Percentiles rank a stretch among this genome's conserved stretches.
These are phyloP conservation scores for Cyprinodon variegatus DNA, from an alignment of 2,113 vertebrate genomes.

Conservation along the genomic window DNA sequence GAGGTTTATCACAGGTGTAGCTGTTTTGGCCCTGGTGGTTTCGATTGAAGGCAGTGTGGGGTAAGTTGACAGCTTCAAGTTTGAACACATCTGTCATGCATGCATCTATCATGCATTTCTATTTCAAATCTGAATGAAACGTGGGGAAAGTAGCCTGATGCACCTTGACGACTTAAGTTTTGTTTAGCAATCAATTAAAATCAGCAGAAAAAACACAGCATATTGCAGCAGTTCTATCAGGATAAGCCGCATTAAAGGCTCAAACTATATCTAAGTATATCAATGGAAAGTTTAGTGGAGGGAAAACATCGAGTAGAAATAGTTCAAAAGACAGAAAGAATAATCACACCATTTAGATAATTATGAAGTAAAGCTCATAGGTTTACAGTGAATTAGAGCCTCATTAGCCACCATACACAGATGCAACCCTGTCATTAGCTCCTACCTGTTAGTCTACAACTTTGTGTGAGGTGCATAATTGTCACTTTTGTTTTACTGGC, in stretches of 20 bases:
- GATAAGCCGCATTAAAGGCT: too few species aligned
- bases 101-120: neutral
- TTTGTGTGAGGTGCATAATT: neutral
- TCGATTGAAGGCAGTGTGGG: constrained; percentile 67
- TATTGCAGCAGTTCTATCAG: too few species aligned
- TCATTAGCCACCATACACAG: too few species aligned
- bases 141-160: neutral
- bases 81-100: neutral
- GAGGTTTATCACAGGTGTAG: constrained; percentile 41
- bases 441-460: neutral
- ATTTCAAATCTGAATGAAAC: neutral
- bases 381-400: neutral
- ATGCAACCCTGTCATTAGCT: neutral
- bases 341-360: too few species aligned
- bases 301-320: neutral
- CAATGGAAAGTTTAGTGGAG: neutral
- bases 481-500: neutral
- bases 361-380: too few species aligned
- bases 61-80: constrained; percentile 51
- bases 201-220: neutral
- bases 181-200: neutral
- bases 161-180: neutral
- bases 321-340: neutral
- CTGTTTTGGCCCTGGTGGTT: constrained; percentile 46
- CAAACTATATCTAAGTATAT: neutral